Evolutionary conservation across 1,140 invertebrate genomes (phyloP).

Genomic region (Amyelois transitella): DNA sequence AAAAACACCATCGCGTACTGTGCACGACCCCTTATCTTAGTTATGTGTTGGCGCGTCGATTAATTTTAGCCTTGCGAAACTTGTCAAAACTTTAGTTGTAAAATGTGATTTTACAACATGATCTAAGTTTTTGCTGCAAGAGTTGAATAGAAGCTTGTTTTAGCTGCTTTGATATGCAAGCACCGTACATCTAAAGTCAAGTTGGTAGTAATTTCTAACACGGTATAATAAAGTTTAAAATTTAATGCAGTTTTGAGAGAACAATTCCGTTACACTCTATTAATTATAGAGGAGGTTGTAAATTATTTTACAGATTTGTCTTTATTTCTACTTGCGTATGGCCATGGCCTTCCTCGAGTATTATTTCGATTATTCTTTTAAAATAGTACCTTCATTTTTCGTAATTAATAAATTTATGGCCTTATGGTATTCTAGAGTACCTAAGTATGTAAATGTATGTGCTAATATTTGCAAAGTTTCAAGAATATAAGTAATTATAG

Average conservation of each 20-base stretch:
- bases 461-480: too few species aligned
- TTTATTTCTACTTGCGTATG: too few species aligned
- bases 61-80: background rate
- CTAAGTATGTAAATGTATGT: too few species aligned
- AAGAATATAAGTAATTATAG: too few species aligned
- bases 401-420: too few species aligned
- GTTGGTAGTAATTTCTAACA: background rate
- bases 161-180: background rate
- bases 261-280: background rate
- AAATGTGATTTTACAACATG: background rate
- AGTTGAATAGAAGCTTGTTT: background rate
- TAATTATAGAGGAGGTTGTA: background rate
- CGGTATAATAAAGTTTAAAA: background rate
- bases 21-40: background rate
- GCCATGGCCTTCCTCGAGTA: too few species aligned
- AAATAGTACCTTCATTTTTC: too few species aligned
- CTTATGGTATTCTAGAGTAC: too few species aligned
- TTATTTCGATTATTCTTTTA: too few species aligned
- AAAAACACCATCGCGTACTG: background rate
- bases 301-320: background rate
- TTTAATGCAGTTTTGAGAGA: background rate
- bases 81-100: background rate
- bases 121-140: background rate
- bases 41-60: background rate
- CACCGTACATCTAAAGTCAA: background rate